phyloP scores from a whole-genome alignment of 1,140 invertebrate species.

The Aphelinus atriplicis region DNA sequence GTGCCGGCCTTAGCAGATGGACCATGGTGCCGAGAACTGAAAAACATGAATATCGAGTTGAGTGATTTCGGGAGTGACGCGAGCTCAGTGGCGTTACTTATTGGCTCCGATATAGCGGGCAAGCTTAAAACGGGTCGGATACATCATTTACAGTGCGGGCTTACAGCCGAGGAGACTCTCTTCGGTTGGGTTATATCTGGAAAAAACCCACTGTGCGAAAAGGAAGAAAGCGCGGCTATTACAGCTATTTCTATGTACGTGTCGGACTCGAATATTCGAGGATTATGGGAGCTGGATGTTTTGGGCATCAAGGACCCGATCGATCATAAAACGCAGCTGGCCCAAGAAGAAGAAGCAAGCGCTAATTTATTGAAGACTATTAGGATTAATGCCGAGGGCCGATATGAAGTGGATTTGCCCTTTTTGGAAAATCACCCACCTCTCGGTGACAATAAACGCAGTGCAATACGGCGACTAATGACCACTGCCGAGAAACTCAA shows the following conservation, averaged over 20 bases:
- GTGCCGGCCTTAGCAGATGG: not conserved
- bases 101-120: slow-evolving; percentile 51
- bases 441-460: not conserved
- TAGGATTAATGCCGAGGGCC: slow-evolving; percentile 30
- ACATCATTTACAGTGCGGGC: not conserved
- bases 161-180: slow-evolving; percentile 46
- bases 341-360: not conserved
- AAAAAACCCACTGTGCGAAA: slow-evolving; percentile 38
- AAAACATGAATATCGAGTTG: slow-evolving; percentile 35
- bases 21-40: slow-evolving; percentile 30
- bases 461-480: not conserved
- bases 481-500: not conserved
- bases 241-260: slow-evolving; percentile 31
- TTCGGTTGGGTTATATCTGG: slow-evolving; percentile 37
- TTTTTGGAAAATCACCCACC: not conserved
- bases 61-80: slow-evolving; percentile 21
- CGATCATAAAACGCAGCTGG: slow-evolving; percentile 42
- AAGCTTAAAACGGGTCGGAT: slow-evolving; percentile 49
- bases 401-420: not conserved
- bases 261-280: slow-evolving; percentile 36
- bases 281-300: slow-evolving; percentile 57
- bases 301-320: slow-evolving; percentile 54
- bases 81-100: slow-evolving; percentile 43
- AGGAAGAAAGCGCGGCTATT: not conserved
- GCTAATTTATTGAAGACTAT: slow-evolving; percentile 46